Conservation (phyloP, 2,113 vertebrate species). For the Plectropomus leopardus region DNA sequence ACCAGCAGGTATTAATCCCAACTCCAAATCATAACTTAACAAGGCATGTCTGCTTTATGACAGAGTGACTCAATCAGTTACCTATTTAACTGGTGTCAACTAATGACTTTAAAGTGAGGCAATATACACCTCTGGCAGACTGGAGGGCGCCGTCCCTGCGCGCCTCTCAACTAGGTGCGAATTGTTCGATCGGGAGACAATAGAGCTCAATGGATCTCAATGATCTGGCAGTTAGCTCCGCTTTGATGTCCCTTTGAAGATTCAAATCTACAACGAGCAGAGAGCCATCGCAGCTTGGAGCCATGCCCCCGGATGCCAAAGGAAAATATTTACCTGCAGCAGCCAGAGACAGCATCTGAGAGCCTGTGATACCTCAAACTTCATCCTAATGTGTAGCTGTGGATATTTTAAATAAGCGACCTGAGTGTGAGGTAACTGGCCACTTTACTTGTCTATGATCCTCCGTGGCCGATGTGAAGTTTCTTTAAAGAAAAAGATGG, state of each 20-base stretch:
- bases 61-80: constrained; percentile 56
- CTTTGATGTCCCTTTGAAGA: constrained; percentile 83
- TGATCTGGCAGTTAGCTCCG: constrained; percentile 71
- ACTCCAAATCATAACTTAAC: neutral
- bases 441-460: neutral
- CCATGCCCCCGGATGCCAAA: constrained; percentile 41
- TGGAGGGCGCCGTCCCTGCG: constrained; percentile 69
- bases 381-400: neutral
- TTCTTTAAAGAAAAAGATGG: neutral
- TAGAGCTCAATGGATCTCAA: constrained; percentile 73
- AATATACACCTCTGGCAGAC: constrained; percentile 78
- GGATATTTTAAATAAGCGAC: neutral
- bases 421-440: no score
- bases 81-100: constrained; percentile 57
- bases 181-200: constrained; percentile 69
- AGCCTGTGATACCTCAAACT: neutral
- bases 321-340: constrained; percentile 56
- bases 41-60: constrained; percentile 17
- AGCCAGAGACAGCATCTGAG: neutral
- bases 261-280: constrained; percentile 57
- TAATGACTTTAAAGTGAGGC: constrained; percentile 73
- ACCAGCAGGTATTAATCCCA: constrained; percentile 20
- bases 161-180: constrained; percentile 74
- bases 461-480: neutral
- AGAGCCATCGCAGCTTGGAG: constrained; percentile 28